Conservation (phyloP, 2,113 vertebrate genomes). For the Acanthochromis polyacanthus region DNA sequence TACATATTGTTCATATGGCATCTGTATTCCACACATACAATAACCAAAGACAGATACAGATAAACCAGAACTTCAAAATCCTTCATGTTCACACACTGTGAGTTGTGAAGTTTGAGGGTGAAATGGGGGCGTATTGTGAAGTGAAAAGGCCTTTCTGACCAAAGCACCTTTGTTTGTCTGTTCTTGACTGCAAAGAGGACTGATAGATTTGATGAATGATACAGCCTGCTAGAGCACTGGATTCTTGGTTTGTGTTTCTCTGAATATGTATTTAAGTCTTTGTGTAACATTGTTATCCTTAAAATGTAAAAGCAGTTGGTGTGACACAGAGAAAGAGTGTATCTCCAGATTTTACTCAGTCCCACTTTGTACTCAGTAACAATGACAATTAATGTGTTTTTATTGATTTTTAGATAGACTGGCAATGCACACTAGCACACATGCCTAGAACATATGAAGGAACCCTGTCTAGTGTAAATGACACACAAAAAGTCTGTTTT, state of each 20-base stretch:
- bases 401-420: too few relatives aligned
- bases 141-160: not conserved
- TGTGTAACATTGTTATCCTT: too few relatives aligned
- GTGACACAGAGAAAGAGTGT: too few relatives aligned
- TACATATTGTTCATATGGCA: slow-evolving; percentile 13
- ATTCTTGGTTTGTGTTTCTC: not conserved
- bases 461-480: not conserved
- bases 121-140: not conserved
- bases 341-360: too few relatives aligned
- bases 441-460: too few relatives aligned
- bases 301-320: too few relatives aligned
- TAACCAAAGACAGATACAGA: slow-evolving; percentile 23
- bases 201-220: too few relatives aligned
- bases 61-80: too few relatives aligned
- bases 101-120: slow-evolving; percentile 6
- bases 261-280: not conserved
- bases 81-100: not conserved
- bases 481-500: not conserved
- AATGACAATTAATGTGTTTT: too few relatives aligned
- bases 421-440: too few relatives aligned
- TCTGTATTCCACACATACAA: slow-evolving; percentile 29
- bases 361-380: too few relatives aligned
- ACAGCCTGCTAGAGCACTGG: not conserved
- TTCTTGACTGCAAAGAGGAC: not conserved
- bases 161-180: not conserved